These are phyloP conservation scores for Anodontia alba DNA, from an alignment of 2,888 invertebrate genomes.

Conservation along the genomic window DNA sequence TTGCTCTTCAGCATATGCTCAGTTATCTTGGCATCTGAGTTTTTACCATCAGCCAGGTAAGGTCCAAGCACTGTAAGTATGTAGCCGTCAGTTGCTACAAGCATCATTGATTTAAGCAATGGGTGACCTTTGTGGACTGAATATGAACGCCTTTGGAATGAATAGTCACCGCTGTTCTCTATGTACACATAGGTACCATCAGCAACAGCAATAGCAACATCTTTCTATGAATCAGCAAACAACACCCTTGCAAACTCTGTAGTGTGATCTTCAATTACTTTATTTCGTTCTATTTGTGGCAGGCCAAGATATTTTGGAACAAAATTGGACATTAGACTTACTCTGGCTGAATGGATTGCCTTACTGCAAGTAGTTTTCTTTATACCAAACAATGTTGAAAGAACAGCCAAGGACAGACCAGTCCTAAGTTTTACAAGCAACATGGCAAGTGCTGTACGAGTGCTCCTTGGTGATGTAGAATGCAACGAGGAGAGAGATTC, in stretches of 20 bases:
- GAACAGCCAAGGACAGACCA: slow-evolving; percentile 36
- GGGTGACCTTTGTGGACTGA: slow-evolving; percentile 36
- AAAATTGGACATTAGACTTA: slow-evolving; percentile 29
- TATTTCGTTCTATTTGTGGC: slow-evolving; percentile 27
- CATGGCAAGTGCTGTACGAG: slow-evolving; percentile 42
- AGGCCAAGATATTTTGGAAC: slow-evolving; percentile 44
- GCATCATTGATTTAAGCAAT: slow-evolving; percentile 43
- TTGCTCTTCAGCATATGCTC: slow-evolving; percentile 26
- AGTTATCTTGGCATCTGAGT: slow-evolving; percentile 30
- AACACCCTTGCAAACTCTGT: slow-evolving; percentile 42
- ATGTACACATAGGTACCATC: slow-evolving; percentile 12
- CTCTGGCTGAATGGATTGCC: slow-evolving; percentile 40
- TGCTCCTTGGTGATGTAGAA: slow-evolving; percentile 32
- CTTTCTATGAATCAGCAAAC: slow-evolving; percentile 14
- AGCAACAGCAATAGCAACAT: slow-evolving; percentile 8
- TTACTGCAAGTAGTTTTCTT: slow-evolving; percentile 40
- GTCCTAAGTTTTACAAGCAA: slow-evolving; percentile 45
- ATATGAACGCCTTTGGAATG: slow-evolving; percentile 13
- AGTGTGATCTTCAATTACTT: slow-evolving; percentile 50
- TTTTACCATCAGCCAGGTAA: slow-evolving; percentile 34
- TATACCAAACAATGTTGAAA: slow-evolving; percentile 48
- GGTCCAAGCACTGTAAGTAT: slow-evolving; percentile 32
- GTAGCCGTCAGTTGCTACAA: slow-evolving; percentile 39
- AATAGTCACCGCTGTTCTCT: background rate
- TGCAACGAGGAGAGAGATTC: slow-evolving; percentile 5